Evolutionary conservation across 2,113 vertebrate genomes (phyloP).

Genomic region (Ptychochromis oligacanthus): DNA sequence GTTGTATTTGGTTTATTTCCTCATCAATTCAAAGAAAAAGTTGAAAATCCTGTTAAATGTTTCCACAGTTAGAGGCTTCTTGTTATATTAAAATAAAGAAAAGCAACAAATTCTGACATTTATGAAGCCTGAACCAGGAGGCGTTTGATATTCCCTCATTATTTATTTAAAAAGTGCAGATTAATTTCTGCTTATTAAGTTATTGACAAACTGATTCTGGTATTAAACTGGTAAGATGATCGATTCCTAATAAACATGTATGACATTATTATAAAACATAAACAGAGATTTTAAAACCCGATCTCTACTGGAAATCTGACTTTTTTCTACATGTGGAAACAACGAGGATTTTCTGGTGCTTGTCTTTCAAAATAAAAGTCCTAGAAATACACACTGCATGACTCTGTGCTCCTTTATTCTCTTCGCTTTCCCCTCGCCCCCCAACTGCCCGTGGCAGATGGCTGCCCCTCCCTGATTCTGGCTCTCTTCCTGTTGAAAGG

Average conservation of each 20-base stretch:
- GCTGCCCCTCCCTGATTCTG: too few relatives aligned
- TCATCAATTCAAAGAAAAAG: background rate
- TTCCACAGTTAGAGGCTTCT: background rate
- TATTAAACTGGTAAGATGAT: background rate
- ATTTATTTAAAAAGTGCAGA: background rate
- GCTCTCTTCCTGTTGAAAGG: too few relatives aligned
- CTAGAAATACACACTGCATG: background rate
- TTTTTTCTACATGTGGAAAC: too few relatives aligned
- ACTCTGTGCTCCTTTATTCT: background rate
- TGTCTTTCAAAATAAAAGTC: background rate
- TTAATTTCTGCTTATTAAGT: too few relatives aligned
- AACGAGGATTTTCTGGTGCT: background rate
- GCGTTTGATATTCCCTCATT: background rate
- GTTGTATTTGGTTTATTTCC: too few relatives aligned
- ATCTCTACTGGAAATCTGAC: background rate
- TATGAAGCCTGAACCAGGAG: too few relatives aligned
- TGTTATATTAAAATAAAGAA: background rate
- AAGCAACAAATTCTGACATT: background rate
- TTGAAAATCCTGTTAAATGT: background rate
- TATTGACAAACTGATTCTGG: too few relatives aligned
- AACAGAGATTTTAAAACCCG: background rate
- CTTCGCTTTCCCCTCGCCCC: accelerated
- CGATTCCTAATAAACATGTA: background rate
- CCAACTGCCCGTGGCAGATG: background rate
- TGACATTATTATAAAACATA: background rate